Percentiles rank a stretch among this genome's conserved stretches.
Evolutionary conservation across 2,797 vertebrate genomes (phyloP).

Genomic region (Darevskia nairensis): DNA sequence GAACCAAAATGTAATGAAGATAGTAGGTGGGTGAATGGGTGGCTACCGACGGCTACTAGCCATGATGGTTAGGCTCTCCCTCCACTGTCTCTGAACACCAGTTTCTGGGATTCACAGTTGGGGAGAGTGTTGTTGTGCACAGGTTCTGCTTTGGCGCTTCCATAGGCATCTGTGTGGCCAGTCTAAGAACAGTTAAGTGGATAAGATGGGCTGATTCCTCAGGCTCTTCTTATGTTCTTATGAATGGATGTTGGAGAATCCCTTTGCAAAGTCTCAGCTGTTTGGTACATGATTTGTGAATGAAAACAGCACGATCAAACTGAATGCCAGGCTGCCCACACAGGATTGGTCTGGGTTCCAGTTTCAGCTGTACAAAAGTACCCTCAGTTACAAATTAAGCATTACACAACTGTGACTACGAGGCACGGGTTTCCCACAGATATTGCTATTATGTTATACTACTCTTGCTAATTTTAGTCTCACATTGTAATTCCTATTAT

Average conservation of each 20-base stretch:
- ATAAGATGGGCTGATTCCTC: too few relatives aligned
- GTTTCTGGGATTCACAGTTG: too few relatives aligned
- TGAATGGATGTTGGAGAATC: neutral
- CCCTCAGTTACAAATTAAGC: slow-evolving; percentile 32
- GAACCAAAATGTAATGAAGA: neutral
- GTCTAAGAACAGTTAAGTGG: too few relatives aligned
- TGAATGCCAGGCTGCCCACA: neutral
- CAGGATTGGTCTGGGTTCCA: neutral
- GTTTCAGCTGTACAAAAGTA: slow-evolving; percentile 10
- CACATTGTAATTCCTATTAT: slow-evolving; percentile 61
- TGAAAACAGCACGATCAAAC: neutral
- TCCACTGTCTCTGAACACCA: too few relatives aligned
- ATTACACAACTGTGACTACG: slow-evolving; percentile 35
- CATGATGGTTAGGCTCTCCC: too few relatives aligned
- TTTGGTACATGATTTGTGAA: slow-evolving; percentile 6
- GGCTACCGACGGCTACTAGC: too few relatives aligned
- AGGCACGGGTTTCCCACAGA: slow-evolving; percentile 62
- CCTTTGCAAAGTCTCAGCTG: neutral
- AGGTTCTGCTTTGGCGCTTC: too few relatives aligned
- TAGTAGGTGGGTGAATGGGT: neutral
- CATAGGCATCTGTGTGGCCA: too few relatives aligned
- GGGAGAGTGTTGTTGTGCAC: too few relatives aligned
- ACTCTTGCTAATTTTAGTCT: slow-evolving; percentile 53
- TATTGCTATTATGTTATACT: slow-evolving; percentile 35
- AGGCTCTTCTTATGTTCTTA: too few relatives aligned